Evolutionary conservation across 2,113 vertebrate genomes (phyloP), one percentile per base, ranked within the genome.

Genomic region (Nettapus auritus): DNA sequence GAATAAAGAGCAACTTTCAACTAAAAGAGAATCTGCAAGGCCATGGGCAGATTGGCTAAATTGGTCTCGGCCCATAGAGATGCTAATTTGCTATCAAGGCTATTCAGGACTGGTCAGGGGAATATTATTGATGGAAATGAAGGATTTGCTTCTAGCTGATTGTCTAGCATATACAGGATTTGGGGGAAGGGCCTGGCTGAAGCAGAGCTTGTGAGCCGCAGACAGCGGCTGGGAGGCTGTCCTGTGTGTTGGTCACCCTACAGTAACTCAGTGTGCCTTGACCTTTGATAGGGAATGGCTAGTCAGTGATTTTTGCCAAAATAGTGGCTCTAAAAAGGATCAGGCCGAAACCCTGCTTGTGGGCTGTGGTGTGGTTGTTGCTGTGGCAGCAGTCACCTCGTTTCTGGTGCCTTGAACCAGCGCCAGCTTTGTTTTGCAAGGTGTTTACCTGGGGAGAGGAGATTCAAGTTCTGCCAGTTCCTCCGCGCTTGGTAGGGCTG

Each of bases 101-200:
- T 93, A 91, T 96, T 97, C 93, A 95, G 86, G 93, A 85, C 77
- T 87, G 95, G 91, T 92, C 86, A 94, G 81, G 89, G 89, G 93
- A 94, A 94, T 97, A 93, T 96, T 96, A 97, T 73, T 95, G 92
- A 94, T 94, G 89, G 95, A 96, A 94, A 82, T 79, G 60, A 84
- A 96, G 93, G 91, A 94, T 94, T 96, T 96, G 78, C 84, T 91
- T 94, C 74, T 92, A 68, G 70, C 78, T 85, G 89, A 91, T 82
- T 91, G 74, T 94, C 74, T 92, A 59, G 34, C 25, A 18, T 66
- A 29, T 77, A 52, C 25, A 50, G 95, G 91, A 95, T 94, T 95
- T 96, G 93, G 91, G 94, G 94, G 95, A 93, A 89, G 94, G 95
- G 91, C 44, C 64, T 82, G 81, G 82, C 73, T 94, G 95, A 92